phyloP scores from a whole-genome alignment of 1,140 invertebrate species.

The Cydia fagiglandana region DNA sequence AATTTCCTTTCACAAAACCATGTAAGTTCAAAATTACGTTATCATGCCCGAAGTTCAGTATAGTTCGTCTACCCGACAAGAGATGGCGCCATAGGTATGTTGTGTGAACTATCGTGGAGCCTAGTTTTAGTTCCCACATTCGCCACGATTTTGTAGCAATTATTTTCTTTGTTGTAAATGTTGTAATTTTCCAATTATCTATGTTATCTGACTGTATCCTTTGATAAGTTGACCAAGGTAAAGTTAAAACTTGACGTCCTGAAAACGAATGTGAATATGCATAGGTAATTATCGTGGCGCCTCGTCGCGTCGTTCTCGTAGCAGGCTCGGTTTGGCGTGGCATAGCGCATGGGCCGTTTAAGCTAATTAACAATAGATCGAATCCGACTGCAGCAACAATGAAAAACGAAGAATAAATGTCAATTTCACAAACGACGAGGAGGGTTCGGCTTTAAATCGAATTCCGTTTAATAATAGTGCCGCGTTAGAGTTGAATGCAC shows the following conservation, averaged over 20 bases:
- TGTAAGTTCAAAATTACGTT: neutral
- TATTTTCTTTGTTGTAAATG: neutral
- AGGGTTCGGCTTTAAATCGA: constrained; percentile 78
- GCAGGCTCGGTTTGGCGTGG: constrained; percentile 50
- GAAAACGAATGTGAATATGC: constrained; percentile 7
- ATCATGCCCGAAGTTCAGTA: neutral
- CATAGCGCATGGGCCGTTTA: constrained; percentile 71
- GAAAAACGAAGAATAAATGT: constrained; percentile 79
- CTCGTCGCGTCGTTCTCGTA: constrained; percentile 37
- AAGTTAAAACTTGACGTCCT: neutral
- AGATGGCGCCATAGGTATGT: constrained; percentile 62
- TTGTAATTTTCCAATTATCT: neutral
- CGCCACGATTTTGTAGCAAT: constrained; percentile 43
- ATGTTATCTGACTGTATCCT: neutral
- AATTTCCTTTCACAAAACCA: neutral
- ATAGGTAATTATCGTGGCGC: constrained; percentile 35
- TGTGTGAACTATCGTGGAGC: constrained; percentile 30
- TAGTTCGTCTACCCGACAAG: constrained; percentile 60
- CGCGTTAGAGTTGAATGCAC: constrained; percentile 74
- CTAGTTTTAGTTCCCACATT: constrained; percentile 51
- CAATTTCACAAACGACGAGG: constrained; percentile 77
- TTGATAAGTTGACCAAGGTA: neutral
- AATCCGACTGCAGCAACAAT: constrained; percentile 74
- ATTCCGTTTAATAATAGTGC: constrained; percentile 78
- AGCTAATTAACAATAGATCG: constrained; percentile 78